Conservation (phyloP, 2,797 vertebrate genomes). For the Xenops minutus region DNA sequence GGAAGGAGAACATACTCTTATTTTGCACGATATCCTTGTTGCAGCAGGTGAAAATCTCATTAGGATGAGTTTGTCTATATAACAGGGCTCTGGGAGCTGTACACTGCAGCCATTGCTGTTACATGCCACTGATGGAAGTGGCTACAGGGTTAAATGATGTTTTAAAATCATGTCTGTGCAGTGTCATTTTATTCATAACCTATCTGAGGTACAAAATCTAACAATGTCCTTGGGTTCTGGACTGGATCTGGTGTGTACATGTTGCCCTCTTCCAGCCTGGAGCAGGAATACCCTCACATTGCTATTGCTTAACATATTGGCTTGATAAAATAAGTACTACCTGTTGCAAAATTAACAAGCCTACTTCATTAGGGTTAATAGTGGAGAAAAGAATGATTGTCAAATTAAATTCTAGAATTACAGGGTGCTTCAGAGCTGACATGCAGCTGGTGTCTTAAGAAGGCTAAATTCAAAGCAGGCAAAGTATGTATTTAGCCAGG, state of each 20-base stretch:
- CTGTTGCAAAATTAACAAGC: background rate
- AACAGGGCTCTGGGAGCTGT: background rate
- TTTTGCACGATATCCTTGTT: background rate
- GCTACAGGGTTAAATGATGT: background rate
- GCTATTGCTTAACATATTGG: background rate
- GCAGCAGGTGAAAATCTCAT: background rate
- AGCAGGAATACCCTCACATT: background rate
- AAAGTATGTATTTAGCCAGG: background rate
- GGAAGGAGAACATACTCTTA: background rate
- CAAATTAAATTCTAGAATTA: background rate
- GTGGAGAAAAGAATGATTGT: background rate
- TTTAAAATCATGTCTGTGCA: background rate
- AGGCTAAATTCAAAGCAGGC: background rate
- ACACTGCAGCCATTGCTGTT: too few species aligned
- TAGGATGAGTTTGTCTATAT: background rate
- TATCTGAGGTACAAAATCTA: background rate
- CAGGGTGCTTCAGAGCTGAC: background rate
- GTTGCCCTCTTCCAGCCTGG: background rate
- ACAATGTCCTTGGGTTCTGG: background rate
- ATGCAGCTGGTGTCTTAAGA: background rate
- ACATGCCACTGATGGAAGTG: background rate
- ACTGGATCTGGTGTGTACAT: rapidly evolving
- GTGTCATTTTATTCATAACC: background rate
- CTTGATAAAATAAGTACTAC: background rate
- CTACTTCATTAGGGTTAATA: background rate